Base-by-base conservation (phyloP, 1,140 invertebrate species). In the Lasaia peninsularis region DNA sequence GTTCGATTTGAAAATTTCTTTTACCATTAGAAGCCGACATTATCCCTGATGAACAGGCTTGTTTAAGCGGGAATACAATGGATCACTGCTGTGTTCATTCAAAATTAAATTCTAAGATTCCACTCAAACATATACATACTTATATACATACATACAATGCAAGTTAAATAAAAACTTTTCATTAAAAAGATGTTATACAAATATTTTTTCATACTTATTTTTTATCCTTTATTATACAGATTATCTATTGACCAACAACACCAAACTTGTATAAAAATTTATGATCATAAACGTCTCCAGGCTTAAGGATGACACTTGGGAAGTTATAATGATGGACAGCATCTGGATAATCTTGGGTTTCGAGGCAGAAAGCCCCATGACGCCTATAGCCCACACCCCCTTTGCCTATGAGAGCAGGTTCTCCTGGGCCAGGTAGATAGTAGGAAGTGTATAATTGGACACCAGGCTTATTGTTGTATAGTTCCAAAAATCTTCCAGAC, bases 321-420 rank as follows among this genome's bases (percentile, higher is more conserved):
- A 97, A 97, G 57, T 94, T 92, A 9, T 78, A 92, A 80, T 97
- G 92, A 90, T 98, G 96, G 1, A 98, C 87, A 9, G 97, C 95
- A 88, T 99, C 95, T 0, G 97, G 97, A 90, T 94, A 98, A 71
- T 95, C 96, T 85, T 98, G 97, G 0, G 97, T 96, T 85, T 98
- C 97, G 32, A 98, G 88, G 75, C 96, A 98, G 62, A 98, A 94
- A 0, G 93, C 95, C 0, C 93, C 94, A 66, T 98, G 96, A 63
- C 93, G 93, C 10, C 91, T 91, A 75, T 98, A 98, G 0, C 79
- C 72, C 0, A 86, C 88, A 9, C 92, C 93, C 1, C 87, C 80
- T 88, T 98, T 97, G 2, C 96, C 97, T 9, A 76, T 28, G 2
- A 94, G 77, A 2, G 89, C 74, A 58, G 80, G 24, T 28, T 86